Evolutionary conservation across 2,797 vertebrate genomes (phyloP).

Genomic region (Sternarchorhynchus goeldii): DNA sequence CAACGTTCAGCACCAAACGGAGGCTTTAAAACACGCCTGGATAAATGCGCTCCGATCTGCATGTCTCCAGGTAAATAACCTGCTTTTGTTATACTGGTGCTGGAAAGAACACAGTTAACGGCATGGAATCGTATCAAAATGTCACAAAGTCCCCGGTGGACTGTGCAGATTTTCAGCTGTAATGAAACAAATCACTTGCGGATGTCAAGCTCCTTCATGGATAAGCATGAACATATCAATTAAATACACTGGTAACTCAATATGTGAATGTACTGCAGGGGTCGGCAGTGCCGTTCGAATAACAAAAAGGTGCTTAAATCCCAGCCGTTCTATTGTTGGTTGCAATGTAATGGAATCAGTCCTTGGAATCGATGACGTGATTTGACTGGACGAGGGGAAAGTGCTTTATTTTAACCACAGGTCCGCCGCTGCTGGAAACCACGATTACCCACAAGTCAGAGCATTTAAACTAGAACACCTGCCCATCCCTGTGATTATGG

Average conservation of each 20-base stretch:
- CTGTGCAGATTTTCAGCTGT: slow-evolving; percentile 43
- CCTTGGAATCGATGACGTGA: not conserved
- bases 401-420: slow-evolving; percentile 1
- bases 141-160: slow-evolving; percentile 49
- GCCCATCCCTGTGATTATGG: slow-evolving; percentile 2
- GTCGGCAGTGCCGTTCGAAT: not conserved
- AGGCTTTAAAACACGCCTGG: slow-evolving; percentile 2
- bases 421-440: slow-evolving; percentile 26
- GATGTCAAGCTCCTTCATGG: slow-evolving; percentile 55
- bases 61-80: slow-evolving; percentile 54
- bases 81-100: slow-evolving; percentile 38
- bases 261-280: slow-evolving; percentile 22
- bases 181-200: slow-evolving; percentile 60
- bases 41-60: slow-evolving; percentile 43
- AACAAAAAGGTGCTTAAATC: not conserved
- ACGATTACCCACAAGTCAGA: slow-evolving; percentile 27
- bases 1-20: slow-evolving; percentile 4
- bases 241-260: slow-evolving; percentile 49
- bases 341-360: slow-evolving; percentile 1
- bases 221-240: slow-evolving; percentile 54
- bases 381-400: slow-evolving; percentile 13
- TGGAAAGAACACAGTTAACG: slow-evolving; percentile 49
- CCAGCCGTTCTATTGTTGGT: not conserved
- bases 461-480: slow-evolving; percentile 14
- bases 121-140: slow-evolving; percentile 48